These are phyloP conservation scores for Leuciscus waleckii DNA, from an alignment of 2,797 vertebrate genomes.

Conservation along the genomic window DNA sequence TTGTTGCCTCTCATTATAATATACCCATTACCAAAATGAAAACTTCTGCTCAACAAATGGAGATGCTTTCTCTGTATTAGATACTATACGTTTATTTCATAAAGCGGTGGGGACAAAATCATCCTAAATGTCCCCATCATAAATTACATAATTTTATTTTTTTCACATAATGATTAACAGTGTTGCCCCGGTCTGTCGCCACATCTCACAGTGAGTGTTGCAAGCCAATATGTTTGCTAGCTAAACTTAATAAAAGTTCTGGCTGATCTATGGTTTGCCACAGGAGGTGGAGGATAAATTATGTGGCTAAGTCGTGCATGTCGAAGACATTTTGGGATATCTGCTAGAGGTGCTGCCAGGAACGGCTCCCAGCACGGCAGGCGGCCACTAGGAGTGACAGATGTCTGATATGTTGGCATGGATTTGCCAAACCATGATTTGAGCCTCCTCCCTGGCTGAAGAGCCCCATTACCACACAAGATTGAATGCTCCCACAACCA, in stretches of 20 bases:
- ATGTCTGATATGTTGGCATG: constrained; percentile 78
- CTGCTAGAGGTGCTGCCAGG: constrained; percentile 68
- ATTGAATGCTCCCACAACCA: constrained; percentile 68
- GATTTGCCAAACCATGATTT: constrained; percentile 78
- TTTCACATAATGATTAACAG: constrained; percentile 10
- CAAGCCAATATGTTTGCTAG: constrained; percentile 29
- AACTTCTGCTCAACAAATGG: background rate
- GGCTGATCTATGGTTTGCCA: constrained; percentile 17
- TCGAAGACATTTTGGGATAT: constrained; percentile 70
- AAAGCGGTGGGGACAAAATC: background rate
- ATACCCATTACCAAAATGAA: constrained; percentile 9
- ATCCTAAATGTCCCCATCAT: background rate
- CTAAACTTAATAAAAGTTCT: constrained; percentile 38
- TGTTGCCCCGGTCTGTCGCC: background rate
- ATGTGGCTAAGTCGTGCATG: constrained; percentile 60
- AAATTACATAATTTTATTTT: background rate
- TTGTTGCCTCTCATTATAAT: constrained; percentile 1
- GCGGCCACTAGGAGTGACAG: constrained; percentile 74
- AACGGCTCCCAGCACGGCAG: constrained; percentile 66
- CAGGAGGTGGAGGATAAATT: constrained; percentile 40
- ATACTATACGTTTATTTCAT: background rate
- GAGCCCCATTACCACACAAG: constrained; percentile 67
- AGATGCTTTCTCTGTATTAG: constrained; percentile 9
- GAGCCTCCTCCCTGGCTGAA: constrained; percentile 69
- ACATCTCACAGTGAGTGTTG: background rate